Percentiles rank a stretch among this genome's conserved stretches.
Conservation (phyloP, 2,113 vertebrate species). For the Rhynchopsitta pachyrhyncha region DNA sequence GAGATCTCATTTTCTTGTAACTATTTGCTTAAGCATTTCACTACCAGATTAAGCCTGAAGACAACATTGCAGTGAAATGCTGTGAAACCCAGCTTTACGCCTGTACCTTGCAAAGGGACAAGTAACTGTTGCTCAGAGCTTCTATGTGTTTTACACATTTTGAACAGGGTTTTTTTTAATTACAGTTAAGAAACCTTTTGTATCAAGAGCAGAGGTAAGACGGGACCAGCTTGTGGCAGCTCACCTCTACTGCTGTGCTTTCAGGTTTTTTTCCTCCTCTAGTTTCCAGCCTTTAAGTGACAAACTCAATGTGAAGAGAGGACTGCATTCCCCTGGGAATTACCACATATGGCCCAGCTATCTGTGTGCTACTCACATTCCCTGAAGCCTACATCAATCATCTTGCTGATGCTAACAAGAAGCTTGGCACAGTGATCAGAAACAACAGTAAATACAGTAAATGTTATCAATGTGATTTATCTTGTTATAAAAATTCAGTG, state of each 20-base stretch:
- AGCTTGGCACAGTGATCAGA: background rate
- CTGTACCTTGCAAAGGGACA: background rate
- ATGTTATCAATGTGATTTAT: background rate
- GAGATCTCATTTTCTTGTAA: conserved; percentile 19
- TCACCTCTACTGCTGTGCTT: background rate
- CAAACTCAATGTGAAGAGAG: background rate
- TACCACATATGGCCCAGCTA: background rate
- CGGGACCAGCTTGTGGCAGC: background rate
- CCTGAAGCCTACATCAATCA: background rate
- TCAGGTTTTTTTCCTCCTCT: background rate
- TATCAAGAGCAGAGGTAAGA: background rate
- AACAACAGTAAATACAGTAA: background rate
- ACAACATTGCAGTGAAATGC: background rate
- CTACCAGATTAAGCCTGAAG: conserved; percentile 10
- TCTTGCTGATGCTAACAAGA: background rate
- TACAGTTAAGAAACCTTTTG: background rate
- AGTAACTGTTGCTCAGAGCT: background rate
- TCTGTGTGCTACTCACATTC: background rate
- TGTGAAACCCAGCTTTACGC: background rate
- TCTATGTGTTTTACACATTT: background rate
- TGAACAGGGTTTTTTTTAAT: background rate
- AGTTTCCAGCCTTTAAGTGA: background rate
- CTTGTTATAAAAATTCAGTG: background rate
- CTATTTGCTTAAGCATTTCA: conserved; percentile 35
- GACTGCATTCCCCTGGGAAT: background rate